These are phyloP conservation scores for Sminthurides bifidus DNA, from an alignment of 1,140 invertebrate species.

Conservation along the genomic window DNA sequence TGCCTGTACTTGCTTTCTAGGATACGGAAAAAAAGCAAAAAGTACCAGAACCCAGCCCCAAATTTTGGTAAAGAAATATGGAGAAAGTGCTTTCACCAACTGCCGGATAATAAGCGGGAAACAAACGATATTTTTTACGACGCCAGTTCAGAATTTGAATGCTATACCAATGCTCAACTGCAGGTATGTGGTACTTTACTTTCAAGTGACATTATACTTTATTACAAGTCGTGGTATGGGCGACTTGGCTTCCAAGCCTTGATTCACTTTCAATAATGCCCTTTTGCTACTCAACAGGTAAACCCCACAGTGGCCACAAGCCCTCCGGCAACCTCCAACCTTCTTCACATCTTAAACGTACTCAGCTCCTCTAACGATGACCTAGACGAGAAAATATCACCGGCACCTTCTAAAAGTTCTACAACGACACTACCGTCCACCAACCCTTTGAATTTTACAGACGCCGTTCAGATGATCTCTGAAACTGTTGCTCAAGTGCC, in stretches of 20 bases:
- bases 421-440: too few species aligned
- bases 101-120: not conserved
- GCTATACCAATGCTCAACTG: not conserved
- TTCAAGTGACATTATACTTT: not conserved
- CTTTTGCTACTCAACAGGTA: not conserved
- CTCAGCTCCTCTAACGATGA: conserved; percentile 31
- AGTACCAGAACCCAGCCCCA: not conserved
- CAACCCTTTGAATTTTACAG: too few species aligned
- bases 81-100: conserved; percentile 15
- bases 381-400: conserved; percentile 19
- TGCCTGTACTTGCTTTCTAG: conserved; percentile 2
- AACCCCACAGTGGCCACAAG: not conserved
- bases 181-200: not conserved
- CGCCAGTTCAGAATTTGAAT: not conserved
- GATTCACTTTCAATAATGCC: not conserved
- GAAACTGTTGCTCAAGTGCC: too few species aligned
- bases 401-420: not conserved
- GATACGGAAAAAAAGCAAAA: conserved; percentile 25
- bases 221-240: not conserved
- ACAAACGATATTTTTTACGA: conserved; percentile 4
- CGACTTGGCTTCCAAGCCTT: not conserved
- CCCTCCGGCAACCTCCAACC: conserved; percentile 27
- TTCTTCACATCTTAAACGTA: conserved; percentile 26
- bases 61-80: conserved; percentile 26
- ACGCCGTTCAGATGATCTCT: too few species aligned